phyloP scores from a whole-genome alignment of 1,140 invertebrate genomes.

The Hermatobates lingyangjiaoensis region DNA sequence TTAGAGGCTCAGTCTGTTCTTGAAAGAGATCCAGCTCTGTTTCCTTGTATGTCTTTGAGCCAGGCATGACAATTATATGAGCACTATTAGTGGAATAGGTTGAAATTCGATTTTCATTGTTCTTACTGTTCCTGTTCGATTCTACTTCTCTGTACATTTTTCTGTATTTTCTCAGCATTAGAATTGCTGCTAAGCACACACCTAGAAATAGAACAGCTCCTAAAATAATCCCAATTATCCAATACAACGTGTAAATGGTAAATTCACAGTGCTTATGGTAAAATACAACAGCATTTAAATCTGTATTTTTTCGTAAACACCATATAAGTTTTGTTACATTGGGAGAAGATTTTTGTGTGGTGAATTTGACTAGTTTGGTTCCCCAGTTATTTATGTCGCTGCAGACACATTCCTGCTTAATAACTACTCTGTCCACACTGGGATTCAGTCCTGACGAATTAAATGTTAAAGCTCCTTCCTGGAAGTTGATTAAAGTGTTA shows the following conservation, averaged over 20 bases:
- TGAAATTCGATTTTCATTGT: conserved; percentile 7
- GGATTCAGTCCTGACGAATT: conserved; percentile 31
- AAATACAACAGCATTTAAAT: conserved; percentile 3
- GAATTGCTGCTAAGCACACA: conserved; percentile 14
- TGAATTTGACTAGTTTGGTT: conserved; percentile 26
- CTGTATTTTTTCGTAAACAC: conserved; percentile 11
- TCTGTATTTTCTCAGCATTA: conserved; percentile 13
- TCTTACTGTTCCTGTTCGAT: conserved; percentile 15
- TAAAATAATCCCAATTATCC: not conserved
- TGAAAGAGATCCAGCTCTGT: conserved; percentile 68
- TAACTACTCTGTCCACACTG: conserved; percentile 33
- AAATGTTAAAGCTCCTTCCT: conserved; percentile 34
- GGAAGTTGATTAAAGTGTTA: conserved; percentile 35
- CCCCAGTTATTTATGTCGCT: conserved; percentile 26
- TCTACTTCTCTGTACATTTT: conserved; percentile 29
- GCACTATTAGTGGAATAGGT: conserved; percentile 12
- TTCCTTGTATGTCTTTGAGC: conserved; percentile 58
- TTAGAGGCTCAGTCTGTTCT: conserved; percentile 52
- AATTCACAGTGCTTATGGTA: conserved; percentile 2
- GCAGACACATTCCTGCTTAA: conserved; percentile 40
- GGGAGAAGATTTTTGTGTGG: conserved; percentile 16
- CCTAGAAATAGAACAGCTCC: conserved; percentile 4
- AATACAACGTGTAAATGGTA: conserved; percentile 15
- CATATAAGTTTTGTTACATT: conserved; percentile 14
- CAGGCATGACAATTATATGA: conserved; percentile 43